A percentile compares a stretch with the other conserved stretches of the same genome.
These are phyloP conservation scores for Neodiprion lecontei DNA, from an alignment of 1,140 invertebrate species.

Conservation along the genomic window DNA sequence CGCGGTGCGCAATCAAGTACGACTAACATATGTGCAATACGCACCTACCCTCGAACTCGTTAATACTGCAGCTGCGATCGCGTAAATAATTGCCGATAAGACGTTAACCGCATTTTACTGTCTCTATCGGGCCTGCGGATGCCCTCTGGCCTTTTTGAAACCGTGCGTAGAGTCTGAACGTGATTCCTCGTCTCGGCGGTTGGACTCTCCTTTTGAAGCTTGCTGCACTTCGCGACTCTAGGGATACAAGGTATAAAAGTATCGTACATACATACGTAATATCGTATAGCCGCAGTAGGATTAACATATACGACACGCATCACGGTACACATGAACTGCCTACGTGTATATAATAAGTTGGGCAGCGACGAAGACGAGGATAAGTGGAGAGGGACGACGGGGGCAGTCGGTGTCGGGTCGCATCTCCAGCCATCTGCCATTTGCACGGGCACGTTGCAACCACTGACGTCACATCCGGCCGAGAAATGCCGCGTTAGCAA, in stretches of 20 bases:
- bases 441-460: conserved; percentile 32
- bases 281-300: background rate
- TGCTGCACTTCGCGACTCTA: too few species aligned
- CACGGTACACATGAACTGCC: background rate
- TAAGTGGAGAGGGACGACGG: background rate
- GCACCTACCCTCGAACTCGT: too few species aligned
- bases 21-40: too few species aligned
- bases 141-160: too few species aligned
- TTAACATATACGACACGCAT: too few species aligned
- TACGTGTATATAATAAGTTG: background rate
- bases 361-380: conserved; percentile 7
- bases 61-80: too few species aligned
- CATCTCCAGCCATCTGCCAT: conserved; percentile 39
- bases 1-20: too few species aligned
- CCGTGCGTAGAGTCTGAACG: background rate
- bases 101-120: too few species aligned
- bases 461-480: conserved; percentile 47
- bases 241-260: too few species aligned
- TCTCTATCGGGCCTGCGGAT: too few species aligned
- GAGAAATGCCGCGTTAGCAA: conserved; percentile 44
- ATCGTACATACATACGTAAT: too few species aligned
- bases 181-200: background rate
- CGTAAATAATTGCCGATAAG: too few species aligned
- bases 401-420: conserved; percentile 39
- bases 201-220: background rate